Percentiles rank a stretch among this genome's conserved stretches.
These are phyloP conservation scores for Channa maculata DNA, from an alignment of 2,113 vertebrate species.

Conservation along the genomic window DNA sequence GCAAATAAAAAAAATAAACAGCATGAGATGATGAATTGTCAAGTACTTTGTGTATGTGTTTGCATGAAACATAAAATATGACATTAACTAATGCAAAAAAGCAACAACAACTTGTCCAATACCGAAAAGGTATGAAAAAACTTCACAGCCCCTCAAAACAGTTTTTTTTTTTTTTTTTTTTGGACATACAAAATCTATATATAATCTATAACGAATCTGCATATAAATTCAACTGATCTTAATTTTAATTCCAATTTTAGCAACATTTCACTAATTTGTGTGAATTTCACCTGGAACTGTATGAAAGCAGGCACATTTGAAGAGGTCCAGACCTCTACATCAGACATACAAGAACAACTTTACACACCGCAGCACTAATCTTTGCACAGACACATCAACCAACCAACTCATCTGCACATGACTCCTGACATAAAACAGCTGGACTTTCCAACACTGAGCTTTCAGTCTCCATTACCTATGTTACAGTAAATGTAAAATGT, in stretches of 20 bases:
- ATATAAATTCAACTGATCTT: too few relatives aligned
- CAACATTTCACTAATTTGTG: constrained; percentile 30
- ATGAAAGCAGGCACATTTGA: constrained; percentile 22
- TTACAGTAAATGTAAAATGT: constrained; percentile 2
- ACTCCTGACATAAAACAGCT: constrained; percentile 11
- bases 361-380: constrained; percentile 5
- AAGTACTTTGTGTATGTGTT: constrained; percentile 9
- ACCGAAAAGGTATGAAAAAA: constrained; percentile 1
- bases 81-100: constrained; percentile 12
- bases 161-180: background rate
- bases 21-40: background rate
- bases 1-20: too few relatives aligned
- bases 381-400: constrained; percentile 1
- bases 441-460: constrained; percentile 5
- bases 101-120: constrained; percentile 15
- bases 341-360: constrained; percentile 11
- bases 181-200: constrained; percentile 10
- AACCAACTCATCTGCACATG: background rate
- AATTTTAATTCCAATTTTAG: background rate
- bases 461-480: background rate
- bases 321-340: background rate
- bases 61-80: constrained; percentile 23
- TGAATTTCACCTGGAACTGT: constrained; percentile 31
- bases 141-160: too few relatives aligned
- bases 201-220: background rate